Evolutionary conservation across 1,140 invertebrate genomes (phyloP).

Genomic region (Saxidomus purpurata): DNA sequence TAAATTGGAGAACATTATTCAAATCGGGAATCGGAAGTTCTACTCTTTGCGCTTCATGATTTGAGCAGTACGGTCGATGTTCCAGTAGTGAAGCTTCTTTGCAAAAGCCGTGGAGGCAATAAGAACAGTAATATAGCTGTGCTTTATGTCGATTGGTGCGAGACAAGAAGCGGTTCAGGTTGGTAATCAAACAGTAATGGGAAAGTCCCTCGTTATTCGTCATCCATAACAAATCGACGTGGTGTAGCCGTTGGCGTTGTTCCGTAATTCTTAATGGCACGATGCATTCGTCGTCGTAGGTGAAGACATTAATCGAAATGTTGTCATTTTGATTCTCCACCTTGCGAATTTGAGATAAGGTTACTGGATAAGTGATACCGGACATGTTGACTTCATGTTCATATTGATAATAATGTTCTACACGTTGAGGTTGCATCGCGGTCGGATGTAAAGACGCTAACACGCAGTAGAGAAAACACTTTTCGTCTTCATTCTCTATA

Average conservation of each 20-base stretch:
- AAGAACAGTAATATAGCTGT: not conserved
- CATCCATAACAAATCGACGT: slow-evolving; percentile 9
- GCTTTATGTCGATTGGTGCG: not conserved
- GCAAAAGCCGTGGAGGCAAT: slow-evolving; percentile 42
- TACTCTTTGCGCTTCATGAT: not conserved
- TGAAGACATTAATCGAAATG: slow-evolving; percentile 38
- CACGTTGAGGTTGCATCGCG: not conserved
- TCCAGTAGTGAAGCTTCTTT: slow-evolving; percentile 6
- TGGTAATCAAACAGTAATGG: slow-evolving; percentile 17
- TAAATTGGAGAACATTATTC: slow-evolving; percentile 14
- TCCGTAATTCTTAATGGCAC: slow-evolving; percentile 22
- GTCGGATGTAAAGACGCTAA: slow-evolving; percentile 24
- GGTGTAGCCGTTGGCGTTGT: too few species aligned
- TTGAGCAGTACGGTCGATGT: slow-evolving; percentile 26
- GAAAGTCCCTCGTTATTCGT: not conserved
- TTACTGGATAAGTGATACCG: slow-evolving; percentile 27
- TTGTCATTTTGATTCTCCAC: slow-evolving; percentile 19
- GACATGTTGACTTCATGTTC: slow-evolving; percentile 19
- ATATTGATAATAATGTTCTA: not conserved
- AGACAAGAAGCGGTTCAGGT: slow-evolving; percentile 38
- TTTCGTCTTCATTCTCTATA: slow-evolving; percentile 30
- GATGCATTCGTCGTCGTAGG: slow-evolving; percentile 1
- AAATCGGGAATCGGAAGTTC: not conserved
- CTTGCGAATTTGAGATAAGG: slow-evolving; percentile 1
- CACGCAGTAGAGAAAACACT: slow-evolving; percentile 23